Conservation (phyloP, 2,797 vertebrate species). For the Ptychadena robeensis region DNA sequence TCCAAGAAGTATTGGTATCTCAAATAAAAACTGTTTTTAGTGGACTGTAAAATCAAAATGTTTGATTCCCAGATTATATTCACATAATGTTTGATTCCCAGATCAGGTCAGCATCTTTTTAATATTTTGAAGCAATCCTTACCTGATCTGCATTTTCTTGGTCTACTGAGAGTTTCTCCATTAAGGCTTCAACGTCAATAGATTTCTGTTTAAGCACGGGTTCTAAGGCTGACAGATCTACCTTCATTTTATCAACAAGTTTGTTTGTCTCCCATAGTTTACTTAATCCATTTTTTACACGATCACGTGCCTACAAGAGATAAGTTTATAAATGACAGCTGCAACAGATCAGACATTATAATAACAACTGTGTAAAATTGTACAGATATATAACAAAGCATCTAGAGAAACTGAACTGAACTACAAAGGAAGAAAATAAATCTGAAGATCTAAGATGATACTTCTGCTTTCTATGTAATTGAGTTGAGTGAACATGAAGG, state of each 20-base stretch:
- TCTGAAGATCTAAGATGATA: too few relatives aligned
- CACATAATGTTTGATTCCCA: too few relatives aligned
- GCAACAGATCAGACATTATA: not conserved
- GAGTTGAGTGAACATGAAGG: too few relatives aligned
- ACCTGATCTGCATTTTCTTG: conserved; percentile 85
- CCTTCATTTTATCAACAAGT: conserved; percentile 85
- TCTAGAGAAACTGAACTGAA: too few relatives aligned
- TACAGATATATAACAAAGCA: not conserved
- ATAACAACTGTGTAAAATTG: not conserved
- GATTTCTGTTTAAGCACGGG: conserved; percentile 84
- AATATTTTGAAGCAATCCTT: conserved; percentile 1
- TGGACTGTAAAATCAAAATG: too few relatives aligned
- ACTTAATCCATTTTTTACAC: conserved; percentile 83
- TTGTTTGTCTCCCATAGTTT: conserved; percentile 84
- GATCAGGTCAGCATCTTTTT: too few relatives aligned
- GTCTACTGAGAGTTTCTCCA: conserved; percentile 82
- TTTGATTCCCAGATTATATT: too few relatives aligned
- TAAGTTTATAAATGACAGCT: not conserved
- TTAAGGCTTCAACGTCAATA: conserved; percentile 79
- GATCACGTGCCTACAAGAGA: conserved; percentile 77
- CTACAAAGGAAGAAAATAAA: too few relatives aligned
- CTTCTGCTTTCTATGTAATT: too few relatives aligned
- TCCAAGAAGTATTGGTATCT: not conserved
- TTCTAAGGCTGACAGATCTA: conserved; percentile 84
- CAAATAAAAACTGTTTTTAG: not conserved